Conservation (phyloP, 2,113 vertebrate species). For the Acanthochromis polyacanthus region DNA sequence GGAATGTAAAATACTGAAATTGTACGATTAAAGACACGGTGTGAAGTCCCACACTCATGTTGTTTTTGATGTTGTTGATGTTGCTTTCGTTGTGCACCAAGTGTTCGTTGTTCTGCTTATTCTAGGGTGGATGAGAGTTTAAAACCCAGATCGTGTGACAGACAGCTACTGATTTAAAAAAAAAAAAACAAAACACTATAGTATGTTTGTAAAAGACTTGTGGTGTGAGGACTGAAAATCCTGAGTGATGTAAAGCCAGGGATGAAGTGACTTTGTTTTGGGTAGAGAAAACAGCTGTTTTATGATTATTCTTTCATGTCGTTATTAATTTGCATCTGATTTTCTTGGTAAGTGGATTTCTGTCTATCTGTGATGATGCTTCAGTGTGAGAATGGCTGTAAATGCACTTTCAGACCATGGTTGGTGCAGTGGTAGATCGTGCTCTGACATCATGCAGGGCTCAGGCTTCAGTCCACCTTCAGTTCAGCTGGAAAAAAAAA, state of each 20-base stretch:
- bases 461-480: conserved; percentile 39
- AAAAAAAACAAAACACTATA: neutral
- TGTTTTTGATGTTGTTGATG: conserved; percentile 65
- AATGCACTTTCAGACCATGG: conserved; percentile 68
- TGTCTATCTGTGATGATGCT: conserved; percentile 72
- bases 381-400: conserved; percentile 72
- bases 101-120: conserved; percentile 58
- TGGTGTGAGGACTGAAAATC: conserved; percentile 46
- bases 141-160: conserved; percentile 31
- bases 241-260: conserved; percentile 32
- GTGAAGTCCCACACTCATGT: conserved; percentile 60
- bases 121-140: conserved; percentile 33
- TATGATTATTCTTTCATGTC: conserved; percentile 52
- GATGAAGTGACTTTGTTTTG: conserved; percentile 48
- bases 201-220: conserved; percentile 25
- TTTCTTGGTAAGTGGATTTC: conserved; percentile 72
- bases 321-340: conserved; percentile 62
- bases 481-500: conserved; percentile 44
- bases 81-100: conserved; percentile 66
- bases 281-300: conserved; percentile 28
- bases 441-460: conserved; percentile 50
- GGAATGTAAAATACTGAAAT: conserved; percentile 81
- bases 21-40: conserved; percentile 67
- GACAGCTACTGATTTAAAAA: conserved; percentile 29
- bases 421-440: conserved; percentile 58